Evolutionary conservation across 1,140 invertebrate species (phyloP).

Genomic region (Cotesia glomerata): DNA sequence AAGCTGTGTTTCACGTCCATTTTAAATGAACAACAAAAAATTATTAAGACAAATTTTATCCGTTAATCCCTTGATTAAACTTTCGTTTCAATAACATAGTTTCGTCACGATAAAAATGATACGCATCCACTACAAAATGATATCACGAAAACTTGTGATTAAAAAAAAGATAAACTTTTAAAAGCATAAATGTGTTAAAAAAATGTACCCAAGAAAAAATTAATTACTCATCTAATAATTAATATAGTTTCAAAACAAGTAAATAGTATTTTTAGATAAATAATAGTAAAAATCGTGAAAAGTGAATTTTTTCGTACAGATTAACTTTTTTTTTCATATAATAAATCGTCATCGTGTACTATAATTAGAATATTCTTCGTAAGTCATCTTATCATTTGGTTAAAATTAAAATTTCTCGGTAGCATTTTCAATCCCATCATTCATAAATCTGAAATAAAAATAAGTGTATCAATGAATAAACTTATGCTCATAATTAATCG

Average conservation of each 20-base stretch:
- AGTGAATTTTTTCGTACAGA: background rate
- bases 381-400: background rate
- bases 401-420: background rate
- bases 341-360: background rate
- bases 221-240: no score
- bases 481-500: background rate
- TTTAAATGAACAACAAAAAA: background rate
- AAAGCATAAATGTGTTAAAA: background rate
- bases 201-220: no score
- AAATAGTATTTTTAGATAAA: no score
- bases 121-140: no score
- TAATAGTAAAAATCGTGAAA: no score
- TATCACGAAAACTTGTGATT: no score
- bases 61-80: no score
- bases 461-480: background rate
- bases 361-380: background rate
- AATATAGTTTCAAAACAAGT: no score
- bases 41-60: background rate
- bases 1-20: background rate
- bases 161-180: background rate
- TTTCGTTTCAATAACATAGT: no score
- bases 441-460: background rate
- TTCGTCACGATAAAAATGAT: no score
- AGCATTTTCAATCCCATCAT: background rate
- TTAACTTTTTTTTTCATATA: background rate